A percentile compares a stretch with the other conserved stretches of the same genome.
These are phyloP conservation scores for Siniperca obscura DNA, from an alignment of 2,797 vertebrate genomes.

Conservation along the genomic window DNA sequence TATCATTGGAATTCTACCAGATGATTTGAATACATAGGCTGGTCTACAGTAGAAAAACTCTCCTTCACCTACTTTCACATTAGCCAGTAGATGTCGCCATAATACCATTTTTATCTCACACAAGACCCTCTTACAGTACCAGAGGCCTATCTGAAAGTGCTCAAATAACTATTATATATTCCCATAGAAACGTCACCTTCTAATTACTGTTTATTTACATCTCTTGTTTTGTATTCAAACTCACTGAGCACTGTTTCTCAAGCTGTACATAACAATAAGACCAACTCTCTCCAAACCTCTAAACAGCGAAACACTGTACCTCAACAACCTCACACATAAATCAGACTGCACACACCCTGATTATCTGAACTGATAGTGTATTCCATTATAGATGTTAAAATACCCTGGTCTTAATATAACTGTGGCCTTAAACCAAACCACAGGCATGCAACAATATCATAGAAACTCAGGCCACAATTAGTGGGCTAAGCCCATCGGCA, in stretches of 20 bases:
- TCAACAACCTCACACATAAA: slow-evolving; percentile 50
- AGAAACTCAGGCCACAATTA: slow-evolving; percentile 71
- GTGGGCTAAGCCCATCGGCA: slow-evolving; percentile 68
- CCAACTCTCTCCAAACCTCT: background rate
- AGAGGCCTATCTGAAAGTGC: background rate
- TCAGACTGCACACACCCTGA: slow-evolving; percentile 44
- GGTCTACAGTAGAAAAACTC: background rate
- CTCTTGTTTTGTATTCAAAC: slow-evolving; percentile 10
- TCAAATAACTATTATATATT: slow-evolving; percentile 22
- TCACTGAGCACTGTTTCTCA: background rate
- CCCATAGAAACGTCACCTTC: slow-evolving; percentile 29
- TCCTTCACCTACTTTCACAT: background rate
- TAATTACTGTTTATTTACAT: slow-evolving; percentile 50
- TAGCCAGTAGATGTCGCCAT: slow-evolving; percentile 76
- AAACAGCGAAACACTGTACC: background rate
- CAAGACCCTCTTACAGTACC: background rate
- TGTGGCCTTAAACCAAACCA: slow-evolving; percentile 49
- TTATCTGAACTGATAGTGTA: slow-evolving; percentile 49
- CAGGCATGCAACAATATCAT: slow-evolving; percentile 69
- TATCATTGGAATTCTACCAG: background rate
- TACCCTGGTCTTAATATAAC: slow-evolving; percentile 73
- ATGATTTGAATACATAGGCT: background rate
- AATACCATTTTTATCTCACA: slow-evolving; percentile 46
- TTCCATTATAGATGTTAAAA: slow-evolving; percentile 56
- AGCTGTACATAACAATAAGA: slow-evolving; percentile 2